Evolutionary conservation across 2,888 invertebrate species (phyloP), one percentile per base, ranked within the genome.

Genomic region (Gymnosoma rotundatum): DNA sequence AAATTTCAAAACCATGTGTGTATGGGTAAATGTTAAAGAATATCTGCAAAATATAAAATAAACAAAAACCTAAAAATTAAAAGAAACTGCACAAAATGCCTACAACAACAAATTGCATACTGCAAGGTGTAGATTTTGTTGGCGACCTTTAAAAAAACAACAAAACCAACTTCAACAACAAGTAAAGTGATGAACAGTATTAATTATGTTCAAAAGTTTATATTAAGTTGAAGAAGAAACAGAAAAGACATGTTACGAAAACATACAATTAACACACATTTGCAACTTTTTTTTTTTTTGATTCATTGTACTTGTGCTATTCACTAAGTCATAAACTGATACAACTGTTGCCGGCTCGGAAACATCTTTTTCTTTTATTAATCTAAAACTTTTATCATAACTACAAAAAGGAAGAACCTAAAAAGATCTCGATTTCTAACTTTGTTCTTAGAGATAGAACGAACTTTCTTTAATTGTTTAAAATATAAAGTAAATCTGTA

Each of bases 101-200:
- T 6, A 56, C 0, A 32, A 32, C 36, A 74, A 67, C 38, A 50
- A 75, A 63, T 48, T 36, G 20, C 50, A 81, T 16, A 52, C 32
- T 58, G 9, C 21, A 58, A 79, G 52, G 75, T 75, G 69, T 63
- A 81, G 20, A 70, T 75, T 81, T 75, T 81, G 9, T 81, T 75
- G 75, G n/a, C 56, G 76, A 82, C 81, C 81, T 82, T 82, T 82
- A 82, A 70, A 69, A 25, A 69, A 38, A 58, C 73, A 73, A 61
- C 69, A 67, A 82, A 70, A 69, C 32, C 63, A 38, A 58, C 73
- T 60, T 54, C 69, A 67, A 63, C 58, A 61, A 52, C 54, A 50
- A 18, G 12, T 7, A 58, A 20, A 7, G 50, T 64, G 25, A 64
- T 58, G 56, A 56, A 66, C 58, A 60, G 42, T 25, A 72, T 66